These are phyloP conservation scores for Echiichthys vipera DNA, from an alignment of 2,797 vertebrate genomes.

Conservation along the genomic window DNA sequence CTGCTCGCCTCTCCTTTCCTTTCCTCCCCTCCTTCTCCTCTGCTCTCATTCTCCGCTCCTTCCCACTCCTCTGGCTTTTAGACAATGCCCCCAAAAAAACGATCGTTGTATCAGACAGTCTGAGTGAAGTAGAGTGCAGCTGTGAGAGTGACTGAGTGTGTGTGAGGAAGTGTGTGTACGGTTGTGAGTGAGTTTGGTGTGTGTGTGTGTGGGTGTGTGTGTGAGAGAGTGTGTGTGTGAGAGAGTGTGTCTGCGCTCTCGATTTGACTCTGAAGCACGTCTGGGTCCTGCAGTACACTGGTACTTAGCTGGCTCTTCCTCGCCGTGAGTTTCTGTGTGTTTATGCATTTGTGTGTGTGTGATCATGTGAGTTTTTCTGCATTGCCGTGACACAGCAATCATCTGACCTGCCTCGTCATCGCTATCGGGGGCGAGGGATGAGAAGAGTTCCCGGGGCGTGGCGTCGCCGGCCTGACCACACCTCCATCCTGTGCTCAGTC, in stretches of 20 bases:
- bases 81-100: constrained; percentile 71
- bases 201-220: constrained; percentile 30
- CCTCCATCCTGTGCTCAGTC: constrained; percentile 31
- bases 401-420: constrained; percentile 66
- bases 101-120: constrained; percentile 70
- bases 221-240: constrained; percentile 19
- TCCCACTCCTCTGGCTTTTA: constrained; percentile 76
- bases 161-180: constrained; percentile 32
- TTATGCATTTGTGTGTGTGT: constrained; percentile 27
- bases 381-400: constrained; percentile 64
- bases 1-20: constrained; percentile 33
- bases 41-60: constrained; percentile 64
- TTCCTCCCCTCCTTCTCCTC: constrained; percentile 39
- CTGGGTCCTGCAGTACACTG: constrained; percentile 68
- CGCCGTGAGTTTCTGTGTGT: constrained; percentile 43
- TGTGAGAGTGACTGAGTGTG: constrained; percentile 61
- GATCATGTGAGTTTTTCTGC: constrained; percentile 15
- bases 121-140: constrained; percentile 63
- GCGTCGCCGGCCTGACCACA: constrained; percentile 44
- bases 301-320: constrained; percentile 57
- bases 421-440: constrained; percentile 12
- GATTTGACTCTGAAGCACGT: constrained; percentile 71
- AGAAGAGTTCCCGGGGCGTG: constrained; percentile 61
- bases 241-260: constrained; percentile 59
- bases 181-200: constrained; percentile 38